Conservation (phyloP, 1,140 invertebrate genomes). For the Halesus radiatus region DNA sequence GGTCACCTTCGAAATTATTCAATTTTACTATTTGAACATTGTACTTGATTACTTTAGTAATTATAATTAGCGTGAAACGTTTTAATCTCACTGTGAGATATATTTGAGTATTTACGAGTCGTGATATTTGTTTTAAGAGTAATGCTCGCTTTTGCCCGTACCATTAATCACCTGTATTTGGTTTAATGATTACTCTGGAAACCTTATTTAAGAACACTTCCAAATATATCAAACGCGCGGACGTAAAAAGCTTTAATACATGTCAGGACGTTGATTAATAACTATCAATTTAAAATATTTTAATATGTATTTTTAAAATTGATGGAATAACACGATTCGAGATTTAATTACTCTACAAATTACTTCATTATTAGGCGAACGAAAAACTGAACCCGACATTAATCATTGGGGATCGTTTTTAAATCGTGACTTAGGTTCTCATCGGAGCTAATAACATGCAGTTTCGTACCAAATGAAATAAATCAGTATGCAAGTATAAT, state of each 20-base stretch:
- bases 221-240: constrained; percentile 20
- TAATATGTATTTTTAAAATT: constrained; percentile 40
- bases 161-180: constrained; percentile 44
- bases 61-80: constrained; percentile 40
- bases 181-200: constrained; percentile 42
- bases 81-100: constrained; percentile 42
- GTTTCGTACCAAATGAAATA: no score
- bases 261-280: constrained; percentile 39
- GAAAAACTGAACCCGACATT: constrained; percentile 6
- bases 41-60: constrained; percentile 24
- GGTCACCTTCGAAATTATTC: constrained; percentile 9
- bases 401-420: constrained; percentile 29
- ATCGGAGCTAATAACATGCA: no score
- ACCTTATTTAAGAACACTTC: constrained; percentile 35
- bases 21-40: constrained; percentile 10
- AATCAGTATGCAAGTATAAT: no score
- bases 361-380: constrained; percentile 35
- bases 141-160: constrained; percentile 29
- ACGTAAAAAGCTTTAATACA: constrained; percentile 30
- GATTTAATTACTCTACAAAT: constrained; percentile 42
- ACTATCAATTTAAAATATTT: constrained; percentile 39
- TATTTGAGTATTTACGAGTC: constrained; percentile 37
- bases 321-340: constrained; percentile 35
- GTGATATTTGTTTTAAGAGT: constrained; percentile 43
- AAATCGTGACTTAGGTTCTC: no score